phyloP scores from a whole-genome alignment of 2,113 vertebrate species.

The Thunnus thynnus region DNA sequence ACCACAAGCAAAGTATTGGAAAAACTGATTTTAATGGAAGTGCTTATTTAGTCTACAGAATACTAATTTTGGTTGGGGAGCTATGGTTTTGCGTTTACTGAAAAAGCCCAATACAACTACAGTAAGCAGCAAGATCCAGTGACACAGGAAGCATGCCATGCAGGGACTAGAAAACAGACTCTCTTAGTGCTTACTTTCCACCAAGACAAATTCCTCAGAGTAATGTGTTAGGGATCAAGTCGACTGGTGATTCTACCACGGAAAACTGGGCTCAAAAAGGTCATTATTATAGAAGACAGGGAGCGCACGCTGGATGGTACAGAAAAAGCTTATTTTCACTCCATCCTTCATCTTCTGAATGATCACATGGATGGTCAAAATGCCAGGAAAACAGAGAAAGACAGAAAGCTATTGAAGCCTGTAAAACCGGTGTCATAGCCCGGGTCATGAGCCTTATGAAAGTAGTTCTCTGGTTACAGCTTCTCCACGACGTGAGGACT shows the following conservation, averaged over 20 bases:
- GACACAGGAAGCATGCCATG: background rate
- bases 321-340: slow-evolving; percentile 27
- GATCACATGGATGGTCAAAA: slow-evolving; percentile 22
- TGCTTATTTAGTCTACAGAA: slow-evolving; percentile 22
- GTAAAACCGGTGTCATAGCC: slow-evolving; percentile 5
- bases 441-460: slow-evolving; percentile 6
- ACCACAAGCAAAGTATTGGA: background rate
- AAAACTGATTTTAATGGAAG: slow-evolving; percentile 1
- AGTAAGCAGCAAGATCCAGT: slow-evolving; percentile 1
- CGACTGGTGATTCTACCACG: slow-evolving; percentile 36
- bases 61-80: slow-evolving; percentile 10
- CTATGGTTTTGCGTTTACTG: background rate
- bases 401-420: slow-evolving; percentile 28
- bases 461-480: too few species aligned
- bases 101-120: slow-evolving; percentile 25
- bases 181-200: slow-evolving; percentile 56
- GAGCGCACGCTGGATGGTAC: background rate
- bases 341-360: slow-evolving; percentile 19
- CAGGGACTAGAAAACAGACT: slow-evolving; percentile 43
- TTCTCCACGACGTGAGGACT: too few species aligned
- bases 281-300: slow-evolving; percentile 54
- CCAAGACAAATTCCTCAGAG: slow-evolving; percentile 47
- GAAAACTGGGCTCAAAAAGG: slow-evolving; percentile 54
- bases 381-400: slow-evolving; percentile 24
- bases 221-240: slow-evolving; percentile 32